Evolutionary conservation across 2,113 vertebrate species (phyloP), one percentile per base, ranked within the genome.

Genomic region (Hippocampus guttulatus): DNA sequence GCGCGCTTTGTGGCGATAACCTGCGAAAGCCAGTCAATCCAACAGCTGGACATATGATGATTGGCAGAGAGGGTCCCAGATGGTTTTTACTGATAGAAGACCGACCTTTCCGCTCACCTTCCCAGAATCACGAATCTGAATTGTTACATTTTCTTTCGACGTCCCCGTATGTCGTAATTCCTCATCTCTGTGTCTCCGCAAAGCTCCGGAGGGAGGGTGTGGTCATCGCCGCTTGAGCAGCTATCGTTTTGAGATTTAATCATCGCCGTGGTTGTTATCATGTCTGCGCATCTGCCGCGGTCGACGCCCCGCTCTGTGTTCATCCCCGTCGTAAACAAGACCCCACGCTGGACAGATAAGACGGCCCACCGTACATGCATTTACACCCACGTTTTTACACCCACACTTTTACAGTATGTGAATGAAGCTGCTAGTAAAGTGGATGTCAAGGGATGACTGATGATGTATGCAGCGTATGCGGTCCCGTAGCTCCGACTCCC

Each of bases 241-340:
- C 30, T 33, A 33, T 33, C 16, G n/a, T 62, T 64, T 66, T 27
- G 63, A 66, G 67, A 84, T 75, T 52, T 75, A 84, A 85, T 82
- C 84, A 77, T 71, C 68, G 12, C 63, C 2, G 14, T 57, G 69
- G 61, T 68, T 69, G 47, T 66, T 38, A 71, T 79, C 70, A 68
- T 30, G 30, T 73, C 64, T 64, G 21, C 27, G 18, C 3, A n/a
- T 67, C 64, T 74, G 65, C 67, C 40, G 64, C 21, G 12, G 52
- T 52, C 23, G 9, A 63, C 11, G n/a, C 5, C 57, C 20, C 27
- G 3, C 57, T 68, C 64, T 2, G 5, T n/a, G 41, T 68, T 76
- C 70, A 68, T 85, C 78, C 76, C 65, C 58, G 67, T 71, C 75
- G 73, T 75, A 66, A 84, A 84, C 76, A 75, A 75, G 74, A 64